Conservation (phyloP, 2,797 vertebrate genomes). For the Alauda arvensis region DNA sequence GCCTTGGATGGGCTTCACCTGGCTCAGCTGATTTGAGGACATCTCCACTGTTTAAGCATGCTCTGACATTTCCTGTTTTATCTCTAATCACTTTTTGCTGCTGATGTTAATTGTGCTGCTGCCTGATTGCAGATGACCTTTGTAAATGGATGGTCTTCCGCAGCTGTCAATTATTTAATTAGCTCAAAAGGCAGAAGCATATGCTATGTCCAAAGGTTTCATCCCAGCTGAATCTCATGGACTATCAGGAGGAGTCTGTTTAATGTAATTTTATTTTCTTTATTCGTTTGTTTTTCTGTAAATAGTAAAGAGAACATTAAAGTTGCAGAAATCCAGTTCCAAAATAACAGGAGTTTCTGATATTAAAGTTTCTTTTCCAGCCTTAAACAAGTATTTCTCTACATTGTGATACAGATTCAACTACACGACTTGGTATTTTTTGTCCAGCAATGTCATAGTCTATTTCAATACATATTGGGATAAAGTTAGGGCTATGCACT, state of each 20-base stretch:
- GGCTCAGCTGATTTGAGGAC: not conserved
- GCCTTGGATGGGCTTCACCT: not conserved
- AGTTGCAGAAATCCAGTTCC: not conserved
- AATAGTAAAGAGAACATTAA: not conserved
- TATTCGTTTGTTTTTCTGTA: not conserved
- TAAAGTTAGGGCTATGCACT: not conserved
- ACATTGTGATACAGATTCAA: not conserved
- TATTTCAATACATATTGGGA: not conserved
- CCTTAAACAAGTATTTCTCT: not conserved
- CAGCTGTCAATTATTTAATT: constrained; percentile 29
- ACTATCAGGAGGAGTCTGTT: not conserved
- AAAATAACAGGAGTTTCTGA: not conserved
- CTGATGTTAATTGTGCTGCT: not conserved
- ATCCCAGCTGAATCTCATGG: not conserved
- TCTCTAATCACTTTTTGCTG: not conserved
- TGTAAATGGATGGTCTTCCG: not conserved
- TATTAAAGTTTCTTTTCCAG: not conserved
- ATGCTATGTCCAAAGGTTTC: not conserved
- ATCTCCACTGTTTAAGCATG: not conserved
- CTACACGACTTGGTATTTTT: not conserved
- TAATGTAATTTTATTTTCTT: not conserved
- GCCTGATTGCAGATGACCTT: not conserved
- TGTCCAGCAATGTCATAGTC: not conserved
- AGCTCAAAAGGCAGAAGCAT: not conserved
- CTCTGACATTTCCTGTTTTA: not conserved